Evolutionary conservation across 2,113 vertebrate species (phyloP).

Genomic region (Lophura nycthemera): DNA sequence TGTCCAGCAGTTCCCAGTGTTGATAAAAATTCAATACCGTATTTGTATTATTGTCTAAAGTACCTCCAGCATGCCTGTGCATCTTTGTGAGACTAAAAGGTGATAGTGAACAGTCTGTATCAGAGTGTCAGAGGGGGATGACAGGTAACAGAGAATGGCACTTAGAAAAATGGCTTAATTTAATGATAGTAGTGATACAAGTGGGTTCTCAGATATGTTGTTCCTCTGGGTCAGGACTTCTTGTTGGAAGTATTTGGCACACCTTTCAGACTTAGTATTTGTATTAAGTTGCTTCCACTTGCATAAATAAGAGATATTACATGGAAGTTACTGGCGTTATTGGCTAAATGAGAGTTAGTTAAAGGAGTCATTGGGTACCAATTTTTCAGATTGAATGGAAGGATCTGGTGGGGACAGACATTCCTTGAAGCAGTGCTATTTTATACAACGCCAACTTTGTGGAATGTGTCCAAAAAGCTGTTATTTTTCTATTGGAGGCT

Average conservation of each 20-base stretch:
- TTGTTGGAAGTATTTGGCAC: neutral
- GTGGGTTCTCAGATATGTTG: neutral
- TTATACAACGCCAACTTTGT: neutral
- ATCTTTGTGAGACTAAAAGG: neutral
- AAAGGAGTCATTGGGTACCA: neutral
- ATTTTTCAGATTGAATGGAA: conserved; percentile 12
- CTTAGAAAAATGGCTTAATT: neutral
- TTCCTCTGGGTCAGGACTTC: neutral
- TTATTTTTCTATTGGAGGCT: neutral
- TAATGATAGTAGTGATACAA: neutral
- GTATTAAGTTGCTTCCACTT: neutral
- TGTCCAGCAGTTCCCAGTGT: neutral
- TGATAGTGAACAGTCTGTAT: neutral
- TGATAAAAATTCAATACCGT: neutral
- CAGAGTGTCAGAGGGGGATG: fast-evolving
- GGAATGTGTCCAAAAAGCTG: neutral
- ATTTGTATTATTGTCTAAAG: fast-evolving
- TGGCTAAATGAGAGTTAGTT: conserved; percentile 6
- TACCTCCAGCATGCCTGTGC: neutral
- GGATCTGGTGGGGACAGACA: neutral
- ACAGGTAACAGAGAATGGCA: neutral
- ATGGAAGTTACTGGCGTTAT: neutral
- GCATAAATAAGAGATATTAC: neutral
- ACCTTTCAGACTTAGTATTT: neutral
- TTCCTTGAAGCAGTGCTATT: neutral